Percentiles rank a stretch among this genome's conserved stretches.
phyloP scores from a whole-genome alignment of 2,888 invertebrate genomes.

The Archips xylosteana region DNA sequence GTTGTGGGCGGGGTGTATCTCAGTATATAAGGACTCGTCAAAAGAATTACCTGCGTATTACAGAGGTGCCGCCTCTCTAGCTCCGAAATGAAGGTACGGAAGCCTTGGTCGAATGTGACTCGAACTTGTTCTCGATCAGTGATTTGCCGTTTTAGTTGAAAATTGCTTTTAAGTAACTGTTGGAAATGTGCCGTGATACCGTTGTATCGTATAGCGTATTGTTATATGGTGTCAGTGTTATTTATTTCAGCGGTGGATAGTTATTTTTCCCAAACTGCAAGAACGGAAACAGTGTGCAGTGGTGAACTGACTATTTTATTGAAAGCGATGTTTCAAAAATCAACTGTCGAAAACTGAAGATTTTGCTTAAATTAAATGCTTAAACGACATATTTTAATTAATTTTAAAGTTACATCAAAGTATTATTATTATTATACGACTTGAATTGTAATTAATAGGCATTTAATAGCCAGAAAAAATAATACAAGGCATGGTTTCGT shows the following conservation, averaged over 20 bases:
- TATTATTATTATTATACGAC: no score
- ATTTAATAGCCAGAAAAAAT: no score
- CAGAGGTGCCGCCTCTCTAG: slow-evolving; percentile 59
- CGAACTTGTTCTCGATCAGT: slow-evolving; percentile 23
- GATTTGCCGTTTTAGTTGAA: slow-evolving; percentile 14
- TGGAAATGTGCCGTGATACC: background rate
- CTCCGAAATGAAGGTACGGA: slow-evolving; percentile 75
- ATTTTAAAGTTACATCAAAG: no score
- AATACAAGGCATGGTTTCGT: no score
- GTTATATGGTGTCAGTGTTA: background rate
- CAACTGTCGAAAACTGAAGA: no score
- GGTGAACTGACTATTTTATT: no score
- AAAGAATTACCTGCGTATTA: slow-evolving; percentile 65
- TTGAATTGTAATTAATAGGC: no score
- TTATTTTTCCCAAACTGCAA: background rate
- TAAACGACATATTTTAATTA: no score
- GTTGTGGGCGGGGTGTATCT: slow-evolving; percentile 70
- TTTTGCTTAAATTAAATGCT: no score
- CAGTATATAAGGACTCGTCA: slow-evolving; percentile 72
- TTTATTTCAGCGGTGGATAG: background rate
- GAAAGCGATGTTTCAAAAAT: no score
- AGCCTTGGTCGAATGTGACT: slow-evolving; percentile 45
- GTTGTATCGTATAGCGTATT: background rate
- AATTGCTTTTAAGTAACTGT: background rate
- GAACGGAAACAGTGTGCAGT: background rate